Evolutionary conservation across 1,140 invertebrate genomes (phyloP), one percentile per base, ranked within the genome.

Genomic region (Thaumatotibia leucotreta): DNA sequence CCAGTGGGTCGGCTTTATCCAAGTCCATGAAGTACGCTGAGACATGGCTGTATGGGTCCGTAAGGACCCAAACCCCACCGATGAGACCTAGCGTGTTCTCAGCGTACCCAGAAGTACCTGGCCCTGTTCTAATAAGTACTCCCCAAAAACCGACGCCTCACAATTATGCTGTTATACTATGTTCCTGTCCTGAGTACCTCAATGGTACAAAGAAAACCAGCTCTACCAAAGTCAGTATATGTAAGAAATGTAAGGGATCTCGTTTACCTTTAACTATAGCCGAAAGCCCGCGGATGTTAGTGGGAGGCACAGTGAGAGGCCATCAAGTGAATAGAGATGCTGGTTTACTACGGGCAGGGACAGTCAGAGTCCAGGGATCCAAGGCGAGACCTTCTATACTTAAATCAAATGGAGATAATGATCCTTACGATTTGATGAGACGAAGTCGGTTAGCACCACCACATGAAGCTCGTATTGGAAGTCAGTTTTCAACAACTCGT

Each of bases 11-110:
- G 85, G 89, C 93, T 6, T 82, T 96, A 66, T 95, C 94, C 39
- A 95, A 95, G 82, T 96, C 95, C 79, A 96, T 96, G 95, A 94
- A 96, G 71, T 96, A 96, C 87, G 95, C 94, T 0, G 95, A 96
- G 71, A 95, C 95, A 29, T 96, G 95, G 95, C 92, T 96, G 1
- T 96, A 96, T 74, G 95, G 95, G 65, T 95, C 95, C 2, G 93
- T 95, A 0, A 90, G 94, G 69, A 92, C 93, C 2, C 92, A 93
- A 61, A 92, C 93, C 1, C 92, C 93, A 54, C 92, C 93, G 63
- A 78, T 84, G n/a, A 82, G 91, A 70, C 86, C 88, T 20, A 88
- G 84, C 67, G 79, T 91, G 50, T 91, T 92, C 78, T 83, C 91
- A 33, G 89, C 92, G 66, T 92, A 92, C 62, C 85, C 92, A 3